Conservation (phyloP, 2,113 vertebrate species). For the Myrmecophaga tridactyla region DNA sequence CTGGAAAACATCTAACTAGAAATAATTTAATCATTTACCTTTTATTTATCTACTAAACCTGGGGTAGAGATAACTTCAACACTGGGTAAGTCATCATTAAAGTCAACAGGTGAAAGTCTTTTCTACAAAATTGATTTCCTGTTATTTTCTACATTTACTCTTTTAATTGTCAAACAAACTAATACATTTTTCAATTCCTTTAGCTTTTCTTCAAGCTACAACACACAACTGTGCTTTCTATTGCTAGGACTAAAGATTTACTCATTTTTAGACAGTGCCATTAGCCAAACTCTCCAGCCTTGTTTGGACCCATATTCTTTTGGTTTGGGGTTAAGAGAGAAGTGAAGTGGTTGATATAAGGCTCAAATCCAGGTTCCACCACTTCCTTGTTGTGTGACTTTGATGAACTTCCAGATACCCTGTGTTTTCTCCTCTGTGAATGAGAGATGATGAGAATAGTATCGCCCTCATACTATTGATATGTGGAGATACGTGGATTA, state of each 20-base stretch:
- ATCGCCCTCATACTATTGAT: no score
- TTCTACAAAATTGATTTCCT: slow-evolving; percentile 30
- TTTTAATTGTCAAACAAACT: background rate
- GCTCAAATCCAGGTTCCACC: background rate
- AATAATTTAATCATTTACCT: slow-evolving; percentile 81
- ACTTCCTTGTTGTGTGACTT: background rate
- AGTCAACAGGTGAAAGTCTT: slow-evolving; percentile 49
- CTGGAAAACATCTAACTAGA: slow-evolving; percentile 73
- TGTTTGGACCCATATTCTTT: background rate
- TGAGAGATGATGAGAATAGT: background rate
- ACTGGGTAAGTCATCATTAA: background rate
- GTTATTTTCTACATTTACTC: background rate
- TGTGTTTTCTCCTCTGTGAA: background rate
- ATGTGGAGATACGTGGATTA: background rate
- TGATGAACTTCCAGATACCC: background rate
- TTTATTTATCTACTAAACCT: slow-evolving; percentile 79
- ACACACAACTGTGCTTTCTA: background rate
- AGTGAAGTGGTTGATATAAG: background rate
- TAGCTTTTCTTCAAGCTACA: background rate
- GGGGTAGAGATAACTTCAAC: slow-evolving; percentile 42
- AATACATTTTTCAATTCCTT: background rate
- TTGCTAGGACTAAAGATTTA: background rate
- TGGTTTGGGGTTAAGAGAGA: background rate
- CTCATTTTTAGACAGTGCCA: background rate
- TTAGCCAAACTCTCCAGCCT: background rate